Base-by-base conservation (phyloP, 1,140 invertebrate genomes). In the Heliconius himera region DNA sequence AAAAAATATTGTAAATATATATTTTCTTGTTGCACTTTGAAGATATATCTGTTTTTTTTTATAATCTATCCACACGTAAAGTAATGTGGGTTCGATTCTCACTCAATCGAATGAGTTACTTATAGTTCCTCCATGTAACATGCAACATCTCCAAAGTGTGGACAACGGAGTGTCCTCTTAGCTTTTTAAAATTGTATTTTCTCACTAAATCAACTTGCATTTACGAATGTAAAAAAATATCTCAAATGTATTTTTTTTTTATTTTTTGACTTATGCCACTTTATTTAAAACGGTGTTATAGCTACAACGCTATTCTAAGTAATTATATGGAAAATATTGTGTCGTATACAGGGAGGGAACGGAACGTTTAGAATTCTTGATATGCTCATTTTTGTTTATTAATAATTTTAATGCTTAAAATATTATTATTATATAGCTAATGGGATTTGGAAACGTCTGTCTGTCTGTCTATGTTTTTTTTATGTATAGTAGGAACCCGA, bases 341-440 rank as follows among this genome's bases (percentile, higher is more conserved):
- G 20, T n/a, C 51, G 54, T 60, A 26, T 60, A 60, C 54, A 60
- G 60, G 60, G 26, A 26, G 26, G 26, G 60, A 16, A 29, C 11
- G 13, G 13, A 29, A 29, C 1, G 60, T 22, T n/a, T 11, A 11
- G 60, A 16, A 29, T 29, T 66, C 13, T 66, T 26, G 3, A 29
- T 29, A 66, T 66, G 60, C 60, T 66, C 60, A 66, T 73, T 36
- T 29, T 72, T 77, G 29, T 41, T 22, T 46, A n/a, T 36, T 29
- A 33, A 49, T 70, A 49, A 16, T 70, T 73, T 56, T 29, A 29
- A 54, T 51, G 9, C 56, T 60, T 60, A 73, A 73, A 26, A 33
- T 18, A 46, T 51, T 51, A 51, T 20, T 51, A 51, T 51, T 51
- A 51, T 46, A 16, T 46, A 46, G 16, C 18, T 51, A 18, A 20